phyloP scores from a whole-genome alignment of 92 coral and sea anemone genomes.

The Porites evermanni region DNA sequence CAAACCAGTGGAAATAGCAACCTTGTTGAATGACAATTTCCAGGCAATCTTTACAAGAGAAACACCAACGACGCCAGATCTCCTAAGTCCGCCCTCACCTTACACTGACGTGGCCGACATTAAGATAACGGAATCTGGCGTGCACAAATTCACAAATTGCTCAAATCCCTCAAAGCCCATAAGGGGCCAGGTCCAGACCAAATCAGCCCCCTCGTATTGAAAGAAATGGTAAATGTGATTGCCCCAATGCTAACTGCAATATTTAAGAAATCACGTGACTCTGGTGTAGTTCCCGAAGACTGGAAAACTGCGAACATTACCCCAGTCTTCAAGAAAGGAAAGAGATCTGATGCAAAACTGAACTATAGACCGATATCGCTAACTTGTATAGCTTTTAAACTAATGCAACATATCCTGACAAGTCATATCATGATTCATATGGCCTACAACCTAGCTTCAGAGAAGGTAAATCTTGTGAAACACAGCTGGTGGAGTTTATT shows the following conservation, averaged over 20 bases:
- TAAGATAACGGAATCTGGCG: background rate
- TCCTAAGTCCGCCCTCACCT: no score
- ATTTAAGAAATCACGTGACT: conserved; percentile 27
- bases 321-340: background rate
- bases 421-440: no score
- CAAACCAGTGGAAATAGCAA: conserved; percentile 39
- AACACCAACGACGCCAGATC: no score
- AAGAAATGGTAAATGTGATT: conserved; percentile 27
- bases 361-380: background rate
- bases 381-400: background rate
- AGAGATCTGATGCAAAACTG: background rate
- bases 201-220: conserved; percentile 32
- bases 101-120: no score
- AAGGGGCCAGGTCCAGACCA: conserved; percentile 46
- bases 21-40: conserved; percentile 26
- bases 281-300: conserved; percentile 25
- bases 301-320: background rate
- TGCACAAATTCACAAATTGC: conserved; percentile 7
- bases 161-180: conserved; percentile 13
- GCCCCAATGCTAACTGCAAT: conserved; percentile 32
- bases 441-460: no score
- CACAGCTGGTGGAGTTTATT: no score
- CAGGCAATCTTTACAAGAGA: no score
- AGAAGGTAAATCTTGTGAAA: no score
- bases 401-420: no score